These are phyloP conservation scores for Ephialtes manifestator DNA, from an alignment of 2,888 invertebrate genomes.

Conservation along the genomic window DNA sequence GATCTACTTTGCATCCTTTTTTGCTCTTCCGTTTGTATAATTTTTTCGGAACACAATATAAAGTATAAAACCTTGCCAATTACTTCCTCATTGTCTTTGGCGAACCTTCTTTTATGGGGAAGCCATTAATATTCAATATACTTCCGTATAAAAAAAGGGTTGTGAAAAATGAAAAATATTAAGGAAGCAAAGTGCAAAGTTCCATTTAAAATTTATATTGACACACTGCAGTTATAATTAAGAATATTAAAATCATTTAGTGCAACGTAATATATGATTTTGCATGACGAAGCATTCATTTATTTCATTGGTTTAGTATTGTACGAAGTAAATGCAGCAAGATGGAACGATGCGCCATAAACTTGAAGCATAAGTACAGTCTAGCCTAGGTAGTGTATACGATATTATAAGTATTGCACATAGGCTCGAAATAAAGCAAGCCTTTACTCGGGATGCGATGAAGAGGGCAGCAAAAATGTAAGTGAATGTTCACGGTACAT, in stretches of 20 bases:
- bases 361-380: slow-evolving; percentile 11
- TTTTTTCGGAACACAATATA: no score
- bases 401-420: slow-evolving; percentile 60
- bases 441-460: slow-evolving; percentile 65
- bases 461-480: slow-evolving; percentile 74
- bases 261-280: not conserved
- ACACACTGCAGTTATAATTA: not conserved
- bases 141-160: no score
- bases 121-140: no score
- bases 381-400: slow-evolving; percentile 15
- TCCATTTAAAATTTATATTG: not conserved
- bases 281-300: not conserved
- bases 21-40: no score
- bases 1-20: no score
- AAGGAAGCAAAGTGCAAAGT: no score
- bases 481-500: slow-evolving; percentile 80
- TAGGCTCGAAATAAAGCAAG: slow-evolving; percentile 68
- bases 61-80: no score
- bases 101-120: no score
- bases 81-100: no score
- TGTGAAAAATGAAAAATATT: no score
- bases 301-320: slow-evolving; percentile 11
- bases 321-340: not conserved
- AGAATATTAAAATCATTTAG: slow-evolving; percentile 1
- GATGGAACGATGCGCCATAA: slow-evolving; percentile 18